Evolutionary conservation across 2,797 vertebrate genomes (phyloP).

Genomic region (Liasis olivaceus): DNA sequence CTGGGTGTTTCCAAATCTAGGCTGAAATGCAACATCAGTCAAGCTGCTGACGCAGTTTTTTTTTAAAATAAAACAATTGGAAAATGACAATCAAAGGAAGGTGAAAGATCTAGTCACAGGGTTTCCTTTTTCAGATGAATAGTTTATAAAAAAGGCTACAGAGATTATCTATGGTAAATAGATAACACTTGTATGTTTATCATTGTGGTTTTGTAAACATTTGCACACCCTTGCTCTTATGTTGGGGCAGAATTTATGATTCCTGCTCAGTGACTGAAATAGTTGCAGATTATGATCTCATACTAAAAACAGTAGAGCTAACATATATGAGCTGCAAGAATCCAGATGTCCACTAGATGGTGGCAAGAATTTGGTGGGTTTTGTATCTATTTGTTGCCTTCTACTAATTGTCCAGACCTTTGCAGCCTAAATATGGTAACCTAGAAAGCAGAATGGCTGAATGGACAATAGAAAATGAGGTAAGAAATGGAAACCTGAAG

Average conservation of each 20-base stretch:
- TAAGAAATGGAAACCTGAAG: not conserved
- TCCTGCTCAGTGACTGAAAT: not conserved
- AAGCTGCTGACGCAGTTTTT: conserved; percentile 58
- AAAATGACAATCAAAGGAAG: conserved; percentile 79
- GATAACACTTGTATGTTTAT: conserved; percentile 35
- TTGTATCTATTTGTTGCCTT: not conserved
- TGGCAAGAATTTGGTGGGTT: not conserved
- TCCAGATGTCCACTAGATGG: not conserved
- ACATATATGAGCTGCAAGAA: not conserved
- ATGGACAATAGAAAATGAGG: not conserved
- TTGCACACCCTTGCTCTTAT: conserved; percentile 16
- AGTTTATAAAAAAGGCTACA: conserved; percentile 71
- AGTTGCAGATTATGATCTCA: not conserved
- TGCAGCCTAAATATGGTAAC: not conserved
- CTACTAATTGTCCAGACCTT: not conserved
- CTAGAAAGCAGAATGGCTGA: not conserved
- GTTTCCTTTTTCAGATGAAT: conserved; percentile 71
- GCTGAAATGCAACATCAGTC: conserved; percentile 53
- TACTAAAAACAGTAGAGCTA: not conserved
- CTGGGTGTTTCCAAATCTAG: conserved; percentile 47
- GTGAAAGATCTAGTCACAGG: conserved; percentile 74
- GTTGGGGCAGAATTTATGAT: conserved; percentile 6
- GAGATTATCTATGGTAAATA: conserved; percentile 55
- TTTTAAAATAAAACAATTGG: conserved; percentile 62
- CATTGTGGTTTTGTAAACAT: conserved; percentile 39